A percentile compares a stretch with the other conserved stretches of the same genome.
Evolutionary conservation across 2,113 vertebrate species (phyloP).

Genomic region (Verasper variegatus): DNA sequence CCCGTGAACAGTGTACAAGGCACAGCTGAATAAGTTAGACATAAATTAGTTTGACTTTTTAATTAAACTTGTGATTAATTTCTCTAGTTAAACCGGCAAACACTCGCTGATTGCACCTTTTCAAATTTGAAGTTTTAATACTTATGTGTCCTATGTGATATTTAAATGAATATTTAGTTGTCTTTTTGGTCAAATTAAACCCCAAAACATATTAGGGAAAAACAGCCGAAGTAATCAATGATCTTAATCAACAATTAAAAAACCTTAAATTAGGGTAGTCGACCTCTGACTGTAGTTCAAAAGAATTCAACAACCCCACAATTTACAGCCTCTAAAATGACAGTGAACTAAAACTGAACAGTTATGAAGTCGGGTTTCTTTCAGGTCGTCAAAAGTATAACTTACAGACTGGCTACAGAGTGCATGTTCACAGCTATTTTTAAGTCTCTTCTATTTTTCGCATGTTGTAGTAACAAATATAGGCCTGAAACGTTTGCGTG

Average conservation of each 20-base stretch:
- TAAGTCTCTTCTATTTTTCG: neutral
- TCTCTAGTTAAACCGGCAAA: no score
- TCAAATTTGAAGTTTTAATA: no score
- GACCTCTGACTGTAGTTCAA: neutral
- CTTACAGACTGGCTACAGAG: neutral
- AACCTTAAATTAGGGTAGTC: neutral
- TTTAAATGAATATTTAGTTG: no score
- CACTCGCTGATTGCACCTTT: no score
- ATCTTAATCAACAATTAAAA: neutral
- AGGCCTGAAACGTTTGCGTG: conserved; percentile 2
- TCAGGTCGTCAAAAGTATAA: neutral
- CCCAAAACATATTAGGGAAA: no score
- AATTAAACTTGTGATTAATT: no score
- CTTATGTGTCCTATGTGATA: no score
- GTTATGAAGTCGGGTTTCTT: neutral
- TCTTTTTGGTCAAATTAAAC: no score
- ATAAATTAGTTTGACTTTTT: neutral
- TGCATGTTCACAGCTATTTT: neutral
- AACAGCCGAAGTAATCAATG: neutral
- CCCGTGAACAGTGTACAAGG: neutral
- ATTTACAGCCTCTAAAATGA: neutral
- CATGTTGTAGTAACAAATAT: neutral
- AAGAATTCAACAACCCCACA: neutral
- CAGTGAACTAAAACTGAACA: neutral
- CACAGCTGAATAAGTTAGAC: neutral